phyloP scores from a whole-genome alignment of 2,888 invertebrate species.

The Chrysolina americana region DNA sequence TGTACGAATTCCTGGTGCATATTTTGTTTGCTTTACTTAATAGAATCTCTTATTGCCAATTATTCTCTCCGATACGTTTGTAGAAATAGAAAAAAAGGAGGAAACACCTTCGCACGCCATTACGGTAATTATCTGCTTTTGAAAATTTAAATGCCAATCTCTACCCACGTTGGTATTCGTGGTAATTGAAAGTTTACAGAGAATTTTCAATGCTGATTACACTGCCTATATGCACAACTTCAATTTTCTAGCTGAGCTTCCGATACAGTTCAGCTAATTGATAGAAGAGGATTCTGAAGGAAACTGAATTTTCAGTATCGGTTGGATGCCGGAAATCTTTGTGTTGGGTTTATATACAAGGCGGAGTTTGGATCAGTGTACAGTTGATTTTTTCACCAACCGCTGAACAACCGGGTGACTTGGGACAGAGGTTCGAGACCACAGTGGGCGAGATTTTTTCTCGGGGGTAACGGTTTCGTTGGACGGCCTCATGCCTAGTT shows the following conservation, averaged over 20 bases:
- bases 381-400: not conserved
- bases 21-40: slow-evolving; percentile 60
- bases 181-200: slow-evolving; percentile 24
- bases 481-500: too few relatives aligned
- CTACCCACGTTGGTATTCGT: slow-evolving; percentile 14
- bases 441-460: too few relatives aligned
- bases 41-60: slow-evolving; percentile 56
- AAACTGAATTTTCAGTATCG: slow-evolving; percentile 4
- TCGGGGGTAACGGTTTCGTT: too few relatives aligned
- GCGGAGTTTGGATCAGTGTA: not conserved
- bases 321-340: slow-evolving; percentile 8
- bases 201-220: slow-evolving; percentile 21
- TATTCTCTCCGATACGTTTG: slow-evolving; percentile 48
- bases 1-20: slow-evolving; percentile 57
- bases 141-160: slow-evolving; percentile 25
- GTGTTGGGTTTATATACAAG: not conserved
- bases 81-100: slow-evolving; percentile 35
- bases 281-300: slow-evolving; percentile 8
- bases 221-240: slow-evolving; percentile 22
- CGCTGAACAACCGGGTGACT: too few relatives aligned
- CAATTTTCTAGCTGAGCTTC: slow-evolving; percentile 21
- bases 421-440: too few relatives aligned
- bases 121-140: slow-evolving; percentile 23
- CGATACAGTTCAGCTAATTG: slow-evolving; percentile 5
- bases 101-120: slow-evolving; percentile 33